Evolutionary conservation across 2,113 vertebrate species (phyloP).

Genomic region (Pterocles gutturalis): DNA sequence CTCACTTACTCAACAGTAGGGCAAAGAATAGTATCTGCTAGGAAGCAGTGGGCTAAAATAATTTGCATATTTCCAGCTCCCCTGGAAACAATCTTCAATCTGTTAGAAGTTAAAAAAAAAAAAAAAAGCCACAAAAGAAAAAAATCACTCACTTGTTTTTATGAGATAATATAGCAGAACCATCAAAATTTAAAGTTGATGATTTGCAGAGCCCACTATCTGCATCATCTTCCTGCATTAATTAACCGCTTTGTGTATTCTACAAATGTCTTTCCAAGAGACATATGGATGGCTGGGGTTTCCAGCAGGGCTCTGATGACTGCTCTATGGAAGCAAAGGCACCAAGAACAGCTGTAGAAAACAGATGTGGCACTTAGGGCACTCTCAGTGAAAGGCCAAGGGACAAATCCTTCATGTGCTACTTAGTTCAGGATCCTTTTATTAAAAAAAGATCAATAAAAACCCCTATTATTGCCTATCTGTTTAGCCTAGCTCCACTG

Average conservation of each 20-base stretch:
- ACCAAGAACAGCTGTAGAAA: slow-evolving; percentile 6
- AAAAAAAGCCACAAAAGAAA: neutral
- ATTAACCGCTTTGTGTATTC: neutral
- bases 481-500: neutral
- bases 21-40: neutral
- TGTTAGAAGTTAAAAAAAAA: neutral
- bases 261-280: neutral
- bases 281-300: neutral
- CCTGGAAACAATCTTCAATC: neutral
- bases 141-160: neutral
- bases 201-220: neutral
- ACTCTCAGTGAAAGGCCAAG: neutral
- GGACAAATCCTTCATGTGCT: neutral
- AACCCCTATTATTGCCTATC: accelerated
- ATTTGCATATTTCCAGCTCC: neutral
- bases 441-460: neutral
- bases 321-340: neutral
- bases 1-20: neutral
- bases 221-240: neutral
- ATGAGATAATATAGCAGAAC: neutral
- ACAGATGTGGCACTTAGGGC: neutral
- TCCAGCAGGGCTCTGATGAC: neutral
- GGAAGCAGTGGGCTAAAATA: neutral
- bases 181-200: neutral
- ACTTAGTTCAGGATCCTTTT: neutral